These are phyloP conservation scores for Crambe crambe DNA, from an alignment of 37 sponge, comb jelly and placozoan species.

Conservation along the genomic window DNA sequence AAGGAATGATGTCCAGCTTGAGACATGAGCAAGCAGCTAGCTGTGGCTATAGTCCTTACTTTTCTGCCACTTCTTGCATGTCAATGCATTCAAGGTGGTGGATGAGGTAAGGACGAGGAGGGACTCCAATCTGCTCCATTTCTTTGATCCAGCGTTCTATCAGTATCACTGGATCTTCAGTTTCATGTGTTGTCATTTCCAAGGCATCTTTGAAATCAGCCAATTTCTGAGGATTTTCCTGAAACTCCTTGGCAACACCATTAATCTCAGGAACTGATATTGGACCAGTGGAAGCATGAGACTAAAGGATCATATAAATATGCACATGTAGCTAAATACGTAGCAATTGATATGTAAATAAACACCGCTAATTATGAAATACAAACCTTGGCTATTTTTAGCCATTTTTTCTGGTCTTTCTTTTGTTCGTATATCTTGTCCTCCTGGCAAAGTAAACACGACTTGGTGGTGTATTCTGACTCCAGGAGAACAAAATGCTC, in stretches of 20 bases:
- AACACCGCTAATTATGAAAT: no score
- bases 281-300: background rate
- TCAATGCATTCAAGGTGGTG: slow-evolving; percentile 13
- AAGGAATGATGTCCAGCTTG: no score
- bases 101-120: slow-evolving; percentile 8
- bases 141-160: background rate
- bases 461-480: background rate
- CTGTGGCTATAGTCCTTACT: no score
- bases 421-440: background rate
- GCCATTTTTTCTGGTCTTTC: slow-evolving; percentile 7
- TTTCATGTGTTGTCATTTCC: background rate
- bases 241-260: background rate
- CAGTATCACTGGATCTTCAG: background rate
- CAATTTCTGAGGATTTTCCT: no score
- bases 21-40: no score
- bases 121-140: background rate
- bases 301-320: background rate
- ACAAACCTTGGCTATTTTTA: background rate
- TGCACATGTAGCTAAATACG: background rate
- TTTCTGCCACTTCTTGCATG: background rate
- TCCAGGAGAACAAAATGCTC: background rate
- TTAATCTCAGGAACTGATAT: background rate
- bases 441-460: background rate
- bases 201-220: background rate
- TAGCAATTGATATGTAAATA: no score